phyloP scores from a whole-genome alignment of 2,113 vertebrate genomes.

The Hymenochirus boettgeri region DNA sequence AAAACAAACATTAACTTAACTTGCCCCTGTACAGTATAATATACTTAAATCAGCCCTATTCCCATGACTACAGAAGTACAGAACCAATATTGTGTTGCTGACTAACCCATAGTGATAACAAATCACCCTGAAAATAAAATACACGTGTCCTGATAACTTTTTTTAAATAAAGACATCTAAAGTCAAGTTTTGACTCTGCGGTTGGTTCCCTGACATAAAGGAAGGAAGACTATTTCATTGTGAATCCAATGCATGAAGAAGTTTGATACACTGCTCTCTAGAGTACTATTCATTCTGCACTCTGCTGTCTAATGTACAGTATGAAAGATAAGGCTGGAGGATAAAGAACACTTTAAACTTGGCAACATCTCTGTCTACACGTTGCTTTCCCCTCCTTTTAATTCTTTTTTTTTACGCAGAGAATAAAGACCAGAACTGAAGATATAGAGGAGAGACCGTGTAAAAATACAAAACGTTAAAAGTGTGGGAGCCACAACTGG shows the following conservation, averaged over 20 bases:
- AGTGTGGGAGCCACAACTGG: too few species aligned
- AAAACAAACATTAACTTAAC: too few species aligned
- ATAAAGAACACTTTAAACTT: slow-evolving; percentile 14
- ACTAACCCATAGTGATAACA: not conserved
- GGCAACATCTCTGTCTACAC: not conserved
- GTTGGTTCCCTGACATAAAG: not conserved
- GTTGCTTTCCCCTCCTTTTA: not conserved
- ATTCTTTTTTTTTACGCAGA: too few species aligned
- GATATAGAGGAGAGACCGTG: too few species aligned
- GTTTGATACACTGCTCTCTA: not conserved
- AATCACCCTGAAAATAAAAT: not conserved
- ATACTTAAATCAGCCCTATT: too few species aligned
- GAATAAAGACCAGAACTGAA: too few species aligned
- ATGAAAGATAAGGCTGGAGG: not conserved
- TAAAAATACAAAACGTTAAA: too few species aligned
- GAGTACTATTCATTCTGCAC: too few species aligned
- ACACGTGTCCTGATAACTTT: not conserved
- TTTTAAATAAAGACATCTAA: not conserved
- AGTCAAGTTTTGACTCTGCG: not conserved
- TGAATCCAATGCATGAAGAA: not conserved
- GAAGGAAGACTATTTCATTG: not conserved
- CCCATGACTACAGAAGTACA: too few species aligned
- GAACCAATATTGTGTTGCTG: too few species aligned
- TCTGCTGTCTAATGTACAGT: not conserved
- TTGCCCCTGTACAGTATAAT: too few species aligned